phyloP scores from a whole-genome alignment of 23 tunicate genomes.

The Styela clava region DNA sequence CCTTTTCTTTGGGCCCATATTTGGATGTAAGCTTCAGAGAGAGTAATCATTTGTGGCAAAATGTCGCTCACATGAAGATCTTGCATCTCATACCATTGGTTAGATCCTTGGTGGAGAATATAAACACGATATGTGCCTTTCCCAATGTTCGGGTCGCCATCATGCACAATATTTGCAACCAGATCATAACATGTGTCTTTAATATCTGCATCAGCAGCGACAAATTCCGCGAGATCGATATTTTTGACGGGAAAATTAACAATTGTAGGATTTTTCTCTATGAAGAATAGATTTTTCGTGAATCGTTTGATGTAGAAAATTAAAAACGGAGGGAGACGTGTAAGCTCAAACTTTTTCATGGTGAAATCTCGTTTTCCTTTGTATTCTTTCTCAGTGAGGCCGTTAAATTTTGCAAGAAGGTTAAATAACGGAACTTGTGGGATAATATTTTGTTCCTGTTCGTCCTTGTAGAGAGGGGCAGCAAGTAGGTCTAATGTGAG shows the following conservation, averaged over 20 bases:
- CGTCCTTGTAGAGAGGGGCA: constrained; percentile 96
- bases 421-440: constrained; percentile 86
- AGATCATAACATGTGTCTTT: constrained; percentile 86
- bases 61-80: constrained; percentile 86
- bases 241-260: constrained; percentile 94
- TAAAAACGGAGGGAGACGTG: constrained; percentile 71
- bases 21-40: constrained; percentile 95
- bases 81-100: constrained; percentile 92
- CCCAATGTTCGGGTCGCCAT: constrained; percentile 94
- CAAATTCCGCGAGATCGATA: constrained; percentile 75
- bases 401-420: constrained; percentile 90
- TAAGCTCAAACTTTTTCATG: constrained; percentile 81
- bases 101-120: constrained; percentile 80
- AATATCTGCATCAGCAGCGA: constrained; percentile 64
- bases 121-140: constrained; percentile 91
- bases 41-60: constrained; percentile 95
- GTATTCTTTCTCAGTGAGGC: constrained; percentile 89
- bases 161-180: constrained; percentile 93
- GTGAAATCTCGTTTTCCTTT: constrained; percentile 95
- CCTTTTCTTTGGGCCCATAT: constrained; percentile 75
- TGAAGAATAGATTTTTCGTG: constrained; percentile 85
- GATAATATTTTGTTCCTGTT: constrained; percentile 89
- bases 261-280: constrained; percentile 95
- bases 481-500: constrained; percentile 85
- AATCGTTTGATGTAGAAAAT: constrained; percentile 96